Base-by-base conservation (phyloP, 2,888 invertebrate genomes). In the Himalopsyche kuldschensis region DNA sequence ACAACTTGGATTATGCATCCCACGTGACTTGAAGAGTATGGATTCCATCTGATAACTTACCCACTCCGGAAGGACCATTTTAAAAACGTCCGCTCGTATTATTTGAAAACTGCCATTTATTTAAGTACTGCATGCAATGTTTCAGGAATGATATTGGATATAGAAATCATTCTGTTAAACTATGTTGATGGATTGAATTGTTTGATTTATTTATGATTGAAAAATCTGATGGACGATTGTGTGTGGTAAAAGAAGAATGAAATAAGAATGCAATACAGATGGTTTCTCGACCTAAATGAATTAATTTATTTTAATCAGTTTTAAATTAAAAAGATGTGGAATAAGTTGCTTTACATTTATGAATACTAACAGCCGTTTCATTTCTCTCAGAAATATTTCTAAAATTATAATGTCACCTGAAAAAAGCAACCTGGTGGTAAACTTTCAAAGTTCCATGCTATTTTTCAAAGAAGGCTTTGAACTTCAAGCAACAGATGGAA, bases 101-200 rank as follows among this genome's bases (percentile, higher is more conserved):
- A 75, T 78, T 82, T 82, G 78, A 63, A 78, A 78, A 78, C 78
- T 77, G 82, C 78, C 82, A 82, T 82, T 78, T 78, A 3, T 69
- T 69, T 69, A n/a, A 69, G 69, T 27, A 69, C 8, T 27, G 10
- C 20, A 24, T 30, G 27, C 41, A 41, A 41, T 15, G 41, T 41
- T 41, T 41, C 30, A 69, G 3, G 69, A 69, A 69, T 69, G 69
- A 69, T 69, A 69, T 30, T 11, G 30, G 27, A 69, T 69, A 4
- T 15, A 69, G 1, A 69, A 69, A 69, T 69, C 69, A 69, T 11
- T 69, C 69, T 27, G 27, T 69, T 24, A 15, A 69, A 24, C 30
- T 15, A 27, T 69, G 27, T 69, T 3, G 69, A 69, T 27, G 24
- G 27, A 27, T 69, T 69, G 20, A 15, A 6, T 55, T 55, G 24